Conservation (phyloP, 1,140 invertebrate genomes). For the Dryas iulia region DNA sequence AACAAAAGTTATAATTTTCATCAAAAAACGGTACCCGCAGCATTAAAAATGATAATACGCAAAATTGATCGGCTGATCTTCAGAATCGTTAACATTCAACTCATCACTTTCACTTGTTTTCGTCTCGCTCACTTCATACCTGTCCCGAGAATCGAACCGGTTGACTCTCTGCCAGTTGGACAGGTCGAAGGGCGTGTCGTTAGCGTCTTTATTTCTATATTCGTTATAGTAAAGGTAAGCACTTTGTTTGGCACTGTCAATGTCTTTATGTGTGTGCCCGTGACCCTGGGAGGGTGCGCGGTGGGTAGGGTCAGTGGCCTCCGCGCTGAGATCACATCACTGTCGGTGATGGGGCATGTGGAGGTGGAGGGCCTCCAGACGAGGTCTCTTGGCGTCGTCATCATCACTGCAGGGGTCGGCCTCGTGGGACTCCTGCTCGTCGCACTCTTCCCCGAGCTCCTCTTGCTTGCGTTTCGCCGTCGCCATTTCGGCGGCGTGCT, state of each 20-base stretch:
- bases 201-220: constrained; percentile 34
- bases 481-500: constrained; percentile 99
- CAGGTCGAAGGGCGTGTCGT: constrained; percentile 58
- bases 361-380: constrained; percentile 63
- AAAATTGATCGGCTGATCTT: constrained; percentile 71
- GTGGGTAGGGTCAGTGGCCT: constrained; percentile 23
- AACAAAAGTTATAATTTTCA: neutral
- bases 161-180: constrained; percentile 59
- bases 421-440: constrained; percentile 70
- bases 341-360: constrained; percentile 67
- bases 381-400: constrained; percentile 74
- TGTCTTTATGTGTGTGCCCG: constrained; percentile 14
- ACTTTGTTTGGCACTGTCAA: constrained; percentile 37
- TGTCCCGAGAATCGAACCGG: constrained; percentile 25
- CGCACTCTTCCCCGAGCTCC: constrained; percentile 88
- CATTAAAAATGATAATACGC: constrained; percentile 72
- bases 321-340: constrained; percentile 51
- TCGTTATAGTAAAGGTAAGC: constrained; percentile 40
- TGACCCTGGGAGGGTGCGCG: constrained; percentile 19
- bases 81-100: constrained; percentile 41
- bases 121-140: constrained; percentile 17
- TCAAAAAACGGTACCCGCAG: neutral
- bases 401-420: constrained; percentile 74
- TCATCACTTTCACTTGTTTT: constrained; percentile 57
- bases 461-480: constrained; percentile 98